These are phyloP conservation scores for Carcinoscorpius rotundicauda DNA, from an alignment of 1,140 invertebrate species.

Conservation along the genomic window DNA sequence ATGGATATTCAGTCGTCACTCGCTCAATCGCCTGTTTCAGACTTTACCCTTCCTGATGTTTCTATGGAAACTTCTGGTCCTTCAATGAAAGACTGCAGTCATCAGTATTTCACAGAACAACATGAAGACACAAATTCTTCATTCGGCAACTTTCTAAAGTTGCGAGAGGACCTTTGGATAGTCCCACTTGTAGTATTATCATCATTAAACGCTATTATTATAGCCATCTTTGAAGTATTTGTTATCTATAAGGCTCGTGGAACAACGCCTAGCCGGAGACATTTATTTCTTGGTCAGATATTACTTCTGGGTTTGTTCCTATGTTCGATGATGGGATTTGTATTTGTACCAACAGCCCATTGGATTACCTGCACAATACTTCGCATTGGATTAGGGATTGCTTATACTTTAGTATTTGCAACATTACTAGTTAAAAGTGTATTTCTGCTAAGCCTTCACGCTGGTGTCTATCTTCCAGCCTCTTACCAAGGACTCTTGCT, in stretches of 20 bases:
- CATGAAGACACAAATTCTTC: not conserved
- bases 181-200: slow-evolving; percentile 66
- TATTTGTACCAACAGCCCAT: slow-evolving; percentile 58
- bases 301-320: slow-evolving; percentile 74
- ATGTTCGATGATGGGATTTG: slow-evolving; percentile 61
- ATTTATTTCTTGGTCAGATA: slow-evolving; percentile 82
- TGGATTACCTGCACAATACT: slow-evolving; percentile 63
- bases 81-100: too few relatives aligned
- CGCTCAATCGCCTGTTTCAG: too few relatives aligned
- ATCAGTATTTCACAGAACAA: too few relatives aligned
- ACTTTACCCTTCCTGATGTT: too few relatives aligned
- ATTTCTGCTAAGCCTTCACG: slow-evolving; percentile 78
- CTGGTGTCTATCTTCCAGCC: slow-evolving; percentile 82
- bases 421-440: slow-evolving; percentile 87
- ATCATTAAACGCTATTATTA: slow-evolving; percentile 60
- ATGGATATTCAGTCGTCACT: too few relatives aligned
- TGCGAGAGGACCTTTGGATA: slow-evolving; percentile 57
- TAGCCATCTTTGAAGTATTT: slow-evolving; percentile 73
- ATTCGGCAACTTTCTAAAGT: slow-evolving; percentile 1
- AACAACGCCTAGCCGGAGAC: slow-evolving; percentile 65
- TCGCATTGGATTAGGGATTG: slow-evolving; percentile 68
- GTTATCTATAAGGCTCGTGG: slow-evolving; percentile 72
- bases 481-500: slow-evolving; percentile 76
- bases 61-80: too few relatives aligned
- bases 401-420: slow-evolving; percentile 79